Conservation (phyloP, 2,797 vertebrate genomes). For the Mareca strepera region DNA sequence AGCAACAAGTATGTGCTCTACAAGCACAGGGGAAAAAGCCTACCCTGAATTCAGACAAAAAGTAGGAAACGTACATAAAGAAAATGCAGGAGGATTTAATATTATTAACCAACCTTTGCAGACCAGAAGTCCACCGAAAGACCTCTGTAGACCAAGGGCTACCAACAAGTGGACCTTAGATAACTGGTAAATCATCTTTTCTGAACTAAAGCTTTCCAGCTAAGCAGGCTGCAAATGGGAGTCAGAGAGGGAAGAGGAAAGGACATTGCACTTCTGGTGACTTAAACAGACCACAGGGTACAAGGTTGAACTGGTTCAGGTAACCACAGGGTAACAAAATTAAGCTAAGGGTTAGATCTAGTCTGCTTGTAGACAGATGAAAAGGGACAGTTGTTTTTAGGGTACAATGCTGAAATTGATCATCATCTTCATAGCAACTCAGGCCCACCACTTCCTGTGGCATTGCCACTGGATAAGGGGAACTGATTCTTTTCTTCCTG, state of each 20-base stretch:
- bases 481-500: not conserved
- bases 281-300: accelerated
- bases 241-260: not conserved
- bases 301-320: not conserved
- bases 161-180: not conserved
- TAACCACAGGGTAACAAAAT: not conserved
- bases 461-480: not conserved
- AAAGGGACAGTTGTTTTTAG: not conserved
- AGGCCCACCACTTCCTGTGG: not conserved
- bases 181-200: not conserved
- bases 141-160: not conserved
- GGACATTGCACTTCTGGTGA: not conserved
- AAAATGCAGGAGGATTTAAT: not conserved
- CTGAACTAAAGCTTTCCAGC: not conserved
- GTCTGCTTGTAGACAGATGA: not conserved
- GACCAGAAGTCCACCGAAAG: not conserved
- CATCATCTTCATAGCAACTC: not conserved
- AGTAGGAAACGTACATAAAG: not conserved
- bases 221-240: not conserved
- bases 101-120: not conserved
- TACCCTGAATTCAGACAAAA: not conserved
- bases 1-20: not conserved
- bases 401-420: not conserved
- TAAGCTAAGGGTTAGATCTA: not conserved
- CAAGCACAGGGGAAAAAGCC: accelerated